Conservation (phyloP, 2,113 vertebrate genomes). For the Noctilio leporinus region DNA sequence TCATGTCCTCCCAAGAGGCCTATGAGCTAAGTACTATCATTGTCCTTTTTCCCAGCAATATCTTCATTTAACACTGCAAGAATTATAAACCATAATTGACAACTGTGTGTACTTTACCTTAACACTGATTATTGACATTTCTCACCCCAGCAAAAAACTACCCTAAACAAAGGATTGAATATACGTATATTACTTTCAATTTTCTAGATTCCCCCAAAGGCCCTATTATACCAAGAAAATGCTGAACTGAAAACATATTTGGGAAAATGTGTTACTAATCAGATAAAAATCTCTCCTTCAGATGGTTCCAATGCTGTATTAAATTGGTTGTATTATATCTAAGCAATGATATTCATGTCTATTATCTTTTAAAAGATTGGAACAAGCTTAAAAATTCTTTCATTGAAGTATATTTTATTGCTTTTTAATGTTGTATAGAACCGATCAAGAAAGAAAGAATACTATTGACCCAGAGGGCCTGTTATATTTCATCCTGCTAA, state of each 20-base stretch:
- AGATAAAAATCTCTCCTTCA: not conserved
- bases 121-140: not conserved
- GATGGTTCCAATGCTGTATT: not conserved
- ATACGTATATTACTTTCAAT: not conserved
- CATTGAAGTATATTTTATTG: not conserved
- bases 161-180: not conserved
- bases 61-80: not conserved
- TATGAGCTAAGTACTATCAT: not conserved
- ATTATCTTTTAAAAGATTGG: not conserved
- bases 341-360: not conserved
- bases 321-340: not conserved
- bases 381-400: not conserved
- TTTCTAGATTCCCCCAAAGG: not conserved
- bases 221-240: not conserved
- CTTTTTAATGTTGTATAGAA: not conserved
- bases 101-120: not conserved
- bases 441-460: not conserved
- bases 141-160: not conserved
- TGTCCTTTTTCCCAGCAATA: not conserved
- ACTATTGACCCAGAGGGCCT: not conserved
- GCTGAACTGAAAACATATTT: not conserved
- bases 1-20: not conserved
- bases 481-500: not conserved
- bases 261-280: not conserved
- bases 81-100: not conserved